Base-by-base conservation (phyloP, 2,797 vertebrate species). In the Hippoglossus hippoglossus region DNA sequence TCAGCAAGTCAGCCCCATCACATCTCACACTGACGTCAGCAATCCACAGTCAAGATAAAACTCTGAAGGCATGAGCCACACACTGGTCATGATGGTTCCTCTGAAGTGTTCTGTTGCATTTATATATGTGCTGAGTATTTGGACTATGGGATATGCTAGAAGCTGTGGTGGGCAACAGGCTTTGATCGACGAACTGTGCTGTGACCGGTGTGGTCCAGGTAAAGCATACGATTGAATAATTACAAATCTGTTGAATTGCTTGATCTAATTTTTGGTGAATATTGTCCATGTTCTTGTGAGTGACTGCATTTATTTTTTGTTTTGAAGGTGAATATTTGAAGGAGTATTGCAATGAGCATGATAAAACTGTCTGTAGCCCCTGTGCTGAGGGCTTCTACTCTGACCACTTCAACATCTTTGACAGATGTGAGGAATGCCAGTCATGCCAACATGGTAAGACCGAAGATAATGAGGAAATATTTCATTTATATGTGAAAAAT, bases 121-220 rank as follows among this genome's bases (percentile, higher is more conserved):
- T 13, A 3, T 75, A 21, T 83, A 28, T 46, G 3, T 51, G 2
- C 5, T 82, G 34, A 72, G 15, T 31, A 9, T 68, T 46, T 83
- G 81, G 76, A 73, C 52, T 46, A 25, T 39, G 2, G 65, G 6
- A 75, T 16, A 21, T 0, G 47, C 55, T 19, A 19, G 1, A 44
- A 9, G 0, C 47, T 92, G 89, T 53, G 22, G 9, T 1, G 1
- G 39, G 4, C 3, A 0, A 2, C 73, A 83, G 34, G 1, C 4
- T 15, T 3, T 1, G 3, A 47, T 7, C 2, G 0, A 5, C 67
- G 80, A 52, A 1, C 51, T 0, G 10, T 94, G 93, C 62, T 94
- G 93, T 66, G 9, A 92, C 41, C 2, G 2, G 13, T 95, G 93
- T 57, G 73, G 59, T 1, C 73, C 84, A 85, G 93, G 94, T 95